phyloP scores from a whole-genome alignment of 23 tunicate genomes.

The Clavelina lepadiformis region DNA sequence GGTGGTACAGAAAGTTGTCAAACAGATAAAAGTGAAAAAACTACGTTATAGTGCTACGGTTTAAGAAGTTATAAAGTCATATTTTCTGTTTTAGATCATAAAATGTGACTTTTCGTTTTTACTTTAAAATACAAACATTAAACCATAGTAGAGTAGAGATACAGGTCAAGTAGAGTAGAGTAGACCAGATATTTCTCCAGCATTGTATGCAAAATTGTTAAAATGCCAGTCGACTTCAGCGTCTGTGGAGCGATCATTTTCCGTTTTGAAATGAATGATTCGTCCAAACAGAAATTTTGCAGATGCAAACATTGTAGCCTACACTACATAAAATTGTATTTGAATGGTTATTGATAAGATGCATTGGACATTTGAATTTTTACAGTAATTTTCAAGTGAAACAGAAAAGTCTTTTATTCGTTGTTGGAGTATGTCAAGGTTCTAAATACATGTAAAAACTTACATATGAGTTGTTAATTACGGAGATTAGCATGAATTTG shows the following conservation, averaged over 20 bases:
- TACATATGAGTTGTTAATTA: no score
- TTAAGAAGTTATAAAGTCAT: no score
- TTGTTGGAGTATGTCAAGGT: slow-evolving; percentile 1
- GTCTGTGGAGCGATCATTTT: slow-evolving; percentile 9
- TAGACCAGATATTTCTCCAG: slow-evolving; percentile 17
- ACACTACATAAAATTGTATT: no score
- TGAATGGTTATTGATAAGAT: neutral
- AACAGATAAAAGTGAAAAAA: no score
- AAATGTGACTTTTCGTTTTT: no score
- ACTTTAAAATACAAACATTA: no score
- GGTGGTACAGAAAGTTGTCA: no score
- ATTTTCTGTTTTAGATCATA: no score
- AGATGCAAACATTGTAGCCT: slow-evolving; percentile 10
- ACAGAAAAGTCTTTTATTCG: neutral
- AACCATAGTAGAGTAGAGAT: no score
- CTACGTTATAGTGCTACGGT: no score
- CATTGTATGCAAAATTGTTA: slow-evolving; percentile 9
- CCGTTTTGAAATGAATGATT: slow-evolving; percentile 13
- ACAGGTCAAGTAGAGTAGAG: slow-evolving; percentile 2
- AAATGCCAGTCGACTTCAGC: slow-evolving; percentile 14
- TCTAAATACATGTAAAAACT: slow-evolving; percentile 14
- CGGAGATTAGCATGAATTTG: no score
- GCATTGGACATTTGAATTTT: slow-evolving; percentile 6
- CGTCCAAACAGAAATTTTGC: slow-evolving; percentile 12
- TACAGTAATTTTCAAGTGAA: slow-evolving; percentile 2